Percentiles rank a stretch among this genome's conserved stretches.
Evolutionary conservation across 2,888 invertebrate genomes (phyloP).

Genomic region (Epistrophe eligans): DNA sequence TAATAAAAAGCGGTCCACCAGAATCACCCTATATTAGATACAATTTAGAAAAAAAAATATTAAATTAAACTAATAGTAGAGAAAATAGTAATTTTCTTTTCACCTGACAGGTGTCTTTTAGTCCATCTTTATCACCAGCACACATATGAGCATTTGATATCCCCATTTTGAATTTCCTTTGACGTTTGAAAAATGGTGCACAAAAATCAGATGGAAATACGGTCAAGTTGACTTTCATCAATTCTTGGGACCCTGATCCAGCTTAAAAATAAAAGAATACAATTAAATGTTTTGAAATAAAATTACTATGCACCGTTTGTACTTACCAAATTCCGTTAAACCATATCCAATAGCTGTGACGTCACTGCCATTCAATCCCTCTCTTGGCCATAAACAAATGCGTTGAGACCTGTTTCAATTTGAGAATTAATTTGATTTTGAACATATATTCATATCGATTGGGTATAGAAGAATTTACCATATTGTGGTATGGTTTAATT

Average conservation of each 20-base stretch:
- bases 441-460: too few relatives aligned
- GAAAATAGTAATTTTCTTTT: background rate
- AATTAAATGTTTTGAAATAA: background rate
- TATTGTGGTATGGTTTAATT: background rate
- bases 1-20: conserved; percentile 75
- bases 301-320: background rate
- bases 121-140: conserved; percentile 77
- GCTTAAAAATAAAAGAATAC: background rate
- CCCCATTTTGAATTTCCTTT: conserved; percentile 63
- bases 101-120: conserved; percentile 77
- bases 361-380: background rate
- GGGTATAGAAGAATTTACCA: background rate
- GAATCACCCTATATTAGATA: conserved; percentile 76
- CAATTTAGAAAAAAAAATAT: background rate
- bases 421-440: background rate
- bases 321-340: background rate
- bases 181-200: conserved; percentile 11
- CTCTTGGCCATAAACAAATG: background rate
- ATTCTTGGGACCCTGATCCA: background rate
- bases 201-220: conserved; percentile 3
- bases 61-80: too few relatives aligned
- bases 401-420: background rate
- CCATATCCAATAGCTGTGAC: background rate
- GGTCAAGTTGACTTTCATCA: conserved; percentile 43
- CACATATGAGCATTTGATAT: conserved; percentile 78